Evolutionary conservation across 2,888 invertebrate genomes (phyloP), one percentile per base, ranked within the genome.

Genomic region (Neria commutata): DNA sequence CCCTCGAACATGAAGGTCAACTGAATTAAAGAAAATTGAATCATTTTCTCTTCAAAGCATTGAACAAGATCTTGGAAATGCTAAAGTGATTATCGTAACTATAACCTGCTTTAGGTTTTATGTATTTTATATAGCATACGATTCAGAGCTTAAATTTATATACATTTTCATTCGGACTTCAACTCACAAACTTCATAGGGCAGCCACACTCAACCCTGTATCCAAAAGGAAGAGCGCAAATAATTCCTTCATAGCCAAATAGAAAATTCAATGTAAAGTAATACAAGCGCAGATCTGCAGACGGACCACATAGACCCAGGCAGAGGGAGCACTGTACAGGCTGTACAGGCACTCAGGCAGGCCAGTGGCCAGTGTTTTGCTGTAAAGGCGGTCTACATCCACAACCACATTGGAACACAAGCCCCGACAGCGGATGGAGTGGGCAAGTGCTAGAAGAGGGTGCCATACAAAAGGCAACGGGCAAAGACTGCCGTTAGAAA

Each of bases 231-330:
- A 63, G 63, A 67, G 70, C 69, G 69, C 66, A 71, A 75, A 75
- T 72, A 67, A 64, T 67, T 65, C 67, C 58, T 70, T 65, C 69
- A 61, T 65, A 65, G 67, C 60, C 66, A 68, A 74, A 71, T 72
- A 73, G 74, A 75, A 74, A 67, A 74, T 75, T 67, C 73, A 73
- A 71, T 70, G 69, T 42, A 42, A 59, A 56, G 50, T 50, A 17
- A 33, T 21, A 33, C 14, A n/a, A 33, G 50, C 3, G 33, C 50
- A 25, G 4, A 48, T 26, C 3, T 3, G 16, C 24, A 33, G n/a
- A n/a, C n/a, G 5, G 6, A 42, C 17, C 19, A 10, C 33, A 33
- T 17, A 50, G 25, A 25, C 29, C n/a, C 33, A 50, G 6, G 17
- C 21, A 21, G 29, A 33, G 5, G 25, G 37, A 37, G 3, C n/a